phyloP scores from a whole-genome alignment of 2,888 invertebrate genomes.

The Colostygia pectinataria region DNA sequence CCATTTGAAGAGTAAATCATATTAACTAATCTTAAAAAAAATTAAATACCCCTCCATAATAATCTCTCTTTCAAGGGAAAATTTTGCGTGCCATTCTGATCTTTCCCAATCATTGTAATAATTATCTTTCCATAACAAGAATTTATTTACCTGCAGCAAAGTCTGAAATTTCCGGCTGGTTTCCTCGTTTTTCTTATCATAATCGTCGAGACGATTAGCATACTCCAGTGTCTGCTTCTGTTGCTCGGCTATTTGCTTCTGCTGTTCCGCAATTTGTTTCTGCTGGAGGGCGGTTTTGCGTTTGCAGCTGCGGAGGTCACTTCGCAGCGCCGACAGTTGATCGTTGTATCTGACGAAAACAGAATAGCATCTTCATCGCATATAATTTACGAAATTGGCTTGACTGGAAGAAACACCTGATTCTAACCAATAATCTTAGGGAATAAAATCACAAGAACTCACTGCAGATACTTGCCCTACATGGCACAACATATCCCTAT shows the following conservation, averaged over 20 bases:
- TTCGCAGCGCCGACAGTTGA: constrained; percentile 89
- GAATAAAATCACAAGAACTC: too few relatives aligned
- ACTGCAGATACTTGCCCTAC: too few relatives aligned
- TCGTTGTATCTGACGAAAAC: constrained; percentile 87
- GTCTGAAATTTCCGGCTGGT: constrained; percentile 95
- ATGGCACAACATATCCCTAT: too few relatives aligned
- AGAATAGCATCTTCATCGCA: too few relatives aligned
- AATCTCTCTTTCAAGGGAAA: too few relatives aligned
- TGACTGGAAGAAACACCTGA: too few relatives aligned
- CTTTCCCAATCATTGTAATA: not conserved
- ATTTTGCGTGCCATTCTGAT: too few relatives aligned
- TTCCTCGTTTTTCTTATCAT: constrained; percentile 95
- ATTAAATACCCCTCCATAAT: too few relatives aligned
- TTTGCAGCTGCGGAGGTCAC: constrained; percentile 91
- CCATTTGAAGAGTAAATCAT: too few relatives aligned
- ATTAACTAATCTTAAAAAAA: too few relatives aligned
- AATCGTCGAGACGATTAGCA: constrained; percentile 92
- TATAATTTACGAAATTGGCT: too few relatives aligned
- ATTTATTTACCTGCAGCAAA: constrained; percentile 85
- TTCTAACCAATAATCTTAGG: too few relatives aligned
- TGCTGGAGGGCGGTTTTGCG: constrained; percentile 93
- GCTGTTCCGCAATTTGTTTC: constrained; percentile 91
- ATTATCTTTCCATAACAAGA: not conserved
- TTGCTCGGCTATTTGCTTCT: constrained; percentile 87
- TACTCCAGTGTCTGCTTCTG: constrained; percentile 90